Percentiles rank a stretch among this genome's conserved stretches.
Evolutionary conservation across 2,888 invertebrate species (phyloP).

Genomic region (Itoplectis maculator): DNA sequence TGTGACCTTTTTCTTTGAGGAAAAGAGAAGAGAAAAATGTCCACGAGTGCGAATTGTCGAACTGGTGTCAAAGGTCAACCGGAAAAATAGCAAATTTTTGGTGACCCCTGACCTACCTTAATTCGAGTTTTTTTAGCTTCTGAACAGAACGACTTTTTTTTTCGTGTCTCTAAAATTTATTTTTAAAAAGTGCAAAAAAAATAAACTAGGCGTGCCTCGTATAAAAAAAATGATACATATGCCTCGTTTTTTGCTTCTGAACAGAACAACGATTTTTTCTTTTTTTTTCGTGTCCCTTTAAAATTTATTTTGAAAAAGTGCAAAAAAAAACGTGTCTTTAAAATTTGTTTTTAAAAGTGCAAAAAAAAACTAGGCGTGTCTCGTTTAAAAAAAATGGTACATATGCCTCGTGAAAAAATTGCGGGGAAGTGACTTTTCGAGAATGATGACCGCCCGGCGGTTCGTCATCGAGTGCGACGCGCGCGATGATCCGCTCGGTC

Average conservation of each 20-base stretch:
- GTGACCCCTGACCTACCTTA: too few relatives aligned
- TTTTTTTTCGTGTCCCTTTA: neutral
- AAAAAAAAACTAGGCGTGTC: slow-evolving; percentile 21
- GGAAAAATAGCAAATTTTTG: neutral
- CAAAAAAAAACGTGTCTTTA: too few relatives aligned
- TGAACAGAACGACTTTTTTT: neutral
- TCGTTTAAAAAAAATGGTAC: neutral
- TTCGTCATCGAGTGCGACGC: neutral
- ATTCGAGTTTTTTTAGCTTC: neutral
- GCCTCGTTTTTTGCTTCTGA: too few relatives aligned
- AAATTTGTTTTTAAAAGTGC: neutral
- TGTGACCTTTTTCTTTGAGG: neutral
- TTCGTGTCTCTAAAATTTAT: neutral
- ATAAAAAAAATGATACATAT: too few relatives aligned
- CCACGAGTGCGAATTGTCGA: slow-evolving; percentile 28
- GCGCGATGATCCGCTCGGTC: neutral
- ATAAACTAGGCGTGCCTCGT: neutral
- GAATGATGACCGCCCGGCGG: slow-evolving; percentile 5
- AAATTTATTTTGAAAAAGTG: neutral
- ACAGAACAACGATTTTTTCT: too few relatives aligned
- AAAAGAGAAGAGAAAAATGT: neutral
- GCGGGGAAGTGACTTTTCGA: neutral
- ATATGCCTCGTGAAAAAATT: slow-evolving; percentile 10
- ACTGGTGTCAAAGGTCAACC: neutral
- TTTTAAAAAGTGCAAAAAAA: neutral